Percentiles rank a stretch among this genome's conserved stretches.
Evolutionary conservation across 1,140 invertebrate species (phyloP).

Genomic region (Pseudobourletiella spinata): DNA sequence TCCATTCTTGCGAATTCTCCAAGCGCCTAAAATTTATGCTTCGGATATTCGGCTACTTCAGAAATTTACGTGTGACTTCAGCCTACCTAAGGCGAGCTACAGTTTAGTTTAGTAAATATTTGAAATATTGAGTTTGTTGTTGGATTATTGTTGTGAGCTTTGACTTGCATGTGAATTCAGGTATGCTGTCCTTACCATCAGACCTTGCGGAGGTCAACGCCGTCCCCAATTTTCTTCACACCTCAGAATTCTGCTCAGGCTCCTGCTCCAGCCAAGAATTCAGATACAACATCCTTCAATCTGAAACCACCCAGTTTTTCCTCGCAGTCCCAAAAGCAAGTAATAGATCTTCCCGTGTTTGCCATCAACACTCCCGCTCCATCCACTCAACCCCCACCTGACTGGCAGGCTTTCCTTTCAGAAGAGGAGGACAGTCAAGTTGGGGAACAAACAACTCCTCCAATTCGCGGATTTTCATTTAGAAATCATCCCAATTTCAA

Average conservation of each 20-base stretch:
- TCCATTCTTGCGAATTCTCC: constrained; percentile 6
- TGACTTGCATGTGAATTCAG: not conserved
- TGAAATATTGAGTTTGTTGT: not conserved
- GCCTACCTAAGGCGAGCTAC: constrained; percentile 17
- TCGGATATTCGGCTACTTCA: constrained; percentile 17
- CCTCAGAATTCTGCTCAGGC: too few relatives aligned
- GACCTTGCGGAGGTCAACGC: too few relatives aligned
- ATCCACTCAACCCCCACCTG: not conserved
- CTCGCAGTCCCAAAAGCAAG: too few relatives aligned
- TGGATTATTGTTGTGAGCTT: not conserved
- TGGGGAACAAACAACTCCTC: not conserved
- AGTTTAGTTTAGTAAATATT: not conserved
- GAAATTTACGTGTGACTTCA: constrained; percentile 18
- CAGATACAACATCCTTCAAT: too few relatives aligned
- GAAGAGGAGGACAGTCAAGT: not conserved
- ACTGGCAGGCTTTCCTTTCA: not conserved
- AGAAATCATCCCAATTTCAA: constrained; percentile 20
- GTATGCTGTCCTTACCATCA: not conserved
- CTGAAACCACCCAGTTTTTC: not conserved
- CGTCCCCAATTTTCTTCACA: too few relatives aligned
- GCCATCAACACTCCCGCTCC: too few relatives aligned
- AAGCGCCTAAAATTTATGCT: constrained; percentile 1
- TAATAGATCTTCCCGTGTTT: too few relatives aligned
- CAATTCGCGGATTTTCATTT: not conserved
- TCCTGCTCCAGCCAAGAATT: too few relatives aligned